These are phyloP conservation scores for Xestia sexstrigata DNA, from an alignment of 2,888 invertebrate species.

Conservation along the genomic window DNA sequence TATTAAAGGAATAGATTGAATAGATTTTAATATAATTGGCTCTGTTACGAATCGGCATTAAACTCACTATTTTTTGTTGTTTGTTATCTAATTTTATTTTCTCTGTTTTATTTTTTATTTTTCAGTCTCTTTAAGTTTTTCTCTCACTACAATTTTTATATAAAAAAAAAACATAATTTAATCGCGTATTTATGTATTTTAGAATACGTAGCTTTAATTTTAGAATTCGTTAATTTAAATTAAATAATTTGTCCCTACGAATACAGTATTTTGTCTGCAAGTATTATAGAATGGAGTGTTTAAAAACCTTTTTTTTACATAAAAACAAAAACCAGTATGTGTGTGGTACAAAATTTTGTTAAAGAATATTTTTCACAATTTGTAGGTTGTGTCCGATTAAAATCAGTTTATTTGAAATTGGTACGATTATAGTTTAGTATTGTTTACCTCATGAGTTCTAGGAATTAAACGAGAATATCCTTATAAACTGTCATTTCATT, in stretches of 20 bases:
- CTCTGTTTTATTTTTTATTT: constrained; percentile 78
- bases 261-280: constrained; percentile 79
- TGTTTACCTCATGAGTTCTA: constrained; percentile 91
- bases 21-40: constrained; percentile 55
- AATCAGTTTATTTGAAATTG: constrained; percentile 78
- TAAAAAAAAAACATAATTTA: constrained; percentile 75
- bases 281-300: constrained; percentile 83
- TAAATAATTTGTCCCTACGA: constrained; percentile 72
- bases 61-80: constrained; percentile 87
- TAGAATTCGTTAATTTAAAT: constrained; percentile 81
- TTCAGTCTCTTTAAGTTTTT: constrained; percentile 71
- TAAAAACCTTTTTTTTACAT: constrained; percentile 63
- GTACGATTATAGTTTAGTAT: constrained; percentile 87
- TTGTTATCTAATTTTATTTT: constrained; percentile 89
- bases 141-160: constrained; percentile 75
- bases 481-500: constrained; percentile 76
- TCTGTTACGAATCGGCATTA: constrained; percentile 72
- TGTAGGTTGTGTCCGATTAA: constrained; percentile 68
- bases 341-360: constrained; percentile 75
- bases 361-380: constrained; percentile 55
- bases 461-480: constrained; percentile 89
- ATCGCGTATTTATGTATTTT: constrained; percentile 87
- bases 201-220: constrained; percentile 87
- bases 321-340: constrained; percentile 54
- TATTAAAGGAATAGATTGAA: constrained; percentile 15